These are phyloP conservation scores for Tinamus guttatus DNA, from an alignment of 2,113 vertebrate genomes.

Conservation along the genomic window DNA sequence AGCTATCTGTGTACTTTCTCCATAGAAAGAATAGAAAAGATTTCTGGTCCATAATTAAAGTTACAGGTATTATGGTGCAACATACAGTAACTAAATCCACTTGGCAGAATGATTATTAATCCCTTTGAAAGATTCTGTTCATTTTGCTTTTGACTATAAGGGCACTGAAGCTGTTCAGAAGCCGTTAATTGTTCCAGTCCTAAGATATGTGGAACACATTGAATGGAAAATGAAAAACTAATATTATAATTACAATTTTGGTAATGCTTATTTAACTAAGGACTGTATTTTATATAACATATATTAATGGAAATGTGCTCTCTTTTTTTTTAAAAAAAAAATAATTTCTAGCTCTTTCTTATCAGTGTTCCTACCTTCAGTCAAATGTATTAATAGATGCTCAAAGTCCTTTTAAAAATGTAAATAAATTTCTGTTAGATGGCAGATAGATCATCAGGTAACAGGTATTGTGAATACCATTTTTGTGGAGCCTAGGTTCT, in stretches of 20 bases:
- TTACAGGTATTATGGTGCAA: not conserved
- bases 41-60: not conserved
- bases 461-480: not conserved
- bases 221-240: not conserved
- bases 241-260: not conserved
- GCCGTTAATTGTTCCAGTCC: not conserved
- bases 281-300: not conserved
- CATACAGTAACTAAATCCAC: not conserved
- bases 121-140: not conserved
- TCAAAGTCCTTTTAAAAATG: not conserved
- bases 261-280: not conserved
- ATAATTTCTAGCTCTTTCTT: not conserved
- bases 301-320: not conserved
- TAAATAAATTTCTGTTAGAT: not conserved
- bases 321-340: not conserved
- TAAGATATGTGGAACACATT: not conserved
- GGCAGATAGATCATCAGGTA: not conserved
- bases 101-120: not conserved
- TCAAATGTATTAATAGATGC: not conserved
- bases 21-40: not conserved
- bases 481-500: not conserved
- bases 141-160: not conserved
- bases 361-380: not conserved
- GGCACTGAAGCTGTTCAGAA: not conserved
- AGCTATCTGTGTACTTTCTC: not conserved